Conservation (phyloP, 1,140 invertebrate species). For the Prorops nasuta region DNA sequence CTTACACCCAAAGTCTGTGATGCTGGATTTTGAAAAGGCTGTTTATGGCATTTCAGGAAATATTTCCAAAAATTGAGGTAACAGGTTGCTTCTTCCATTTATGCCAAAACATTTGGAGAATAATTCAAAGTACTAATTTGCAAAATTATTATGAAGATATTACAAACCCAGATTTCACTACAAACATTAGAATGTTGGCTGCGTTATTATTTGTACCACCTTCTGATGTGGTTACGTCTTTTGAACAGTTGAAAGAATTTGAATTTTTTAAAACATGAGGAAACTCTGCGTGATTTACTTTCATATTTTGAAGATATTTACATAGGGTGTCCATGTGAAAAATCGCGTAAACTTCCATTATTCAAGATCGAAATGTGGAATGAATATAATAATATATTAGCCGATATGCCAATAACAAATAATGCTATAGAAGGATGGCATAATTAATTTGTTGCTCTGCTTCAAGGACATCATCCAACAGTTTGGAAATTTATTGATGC, state of each 20-base stretch:
- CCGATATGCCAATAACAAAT: slow-evolving; percentile 6
- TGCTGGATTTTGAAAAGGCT: slow-evolving; percentile 16
- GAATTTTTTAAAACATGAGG: background rate
- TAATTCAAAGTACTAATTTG: slow-evolving; percentile 9
- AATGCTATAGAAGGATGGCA: slow-evolving; percentile 14
- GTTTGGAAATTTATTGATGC: slow-evolving; percentile 7
- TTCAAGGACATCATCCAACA: slow-evolving; percentile 3
- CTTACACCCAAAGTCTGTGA: background rate
- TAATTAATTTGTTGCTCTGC: slow-evolving; percentile 1
- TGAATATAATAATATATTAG: background rate
- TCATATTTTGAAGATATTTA: slow-evolving; percentile 17
- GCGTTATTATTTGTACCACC: slow-evolving; percentile 12
- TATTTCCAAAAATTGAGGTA: slow-evolving; percentile 7
- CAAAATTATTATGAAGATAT: slow-evolving; percentile 4
- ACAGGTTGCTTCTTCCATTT: slow-evolving; percentile 20
- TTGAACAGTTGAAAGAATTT: slow-evolving; percentile 4
- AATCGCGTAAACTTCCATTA: slow-evolving; percentile 5
- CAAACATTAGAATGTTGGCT: slow-evolving; percentile 4
- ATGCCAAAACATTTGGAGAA: slow-evolving; percentile 13
- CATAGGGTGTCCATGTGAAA: slow-evolving; percentile 8
- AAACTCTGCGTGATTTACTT: background rate
- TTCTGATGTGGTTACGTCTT: slow-evolving; percentile 5
- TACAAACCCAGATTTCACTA: slow-evolving; percentile 7
- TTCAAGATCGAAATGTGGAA: slow-evolving; percentile 12
- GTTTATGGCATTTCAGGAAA: slow-evolving; percentile 3